phyloP scores from a whole-genome alignment of 2,113 vertebrate genomes.

The Choloepus hoffmanni region DNA sequence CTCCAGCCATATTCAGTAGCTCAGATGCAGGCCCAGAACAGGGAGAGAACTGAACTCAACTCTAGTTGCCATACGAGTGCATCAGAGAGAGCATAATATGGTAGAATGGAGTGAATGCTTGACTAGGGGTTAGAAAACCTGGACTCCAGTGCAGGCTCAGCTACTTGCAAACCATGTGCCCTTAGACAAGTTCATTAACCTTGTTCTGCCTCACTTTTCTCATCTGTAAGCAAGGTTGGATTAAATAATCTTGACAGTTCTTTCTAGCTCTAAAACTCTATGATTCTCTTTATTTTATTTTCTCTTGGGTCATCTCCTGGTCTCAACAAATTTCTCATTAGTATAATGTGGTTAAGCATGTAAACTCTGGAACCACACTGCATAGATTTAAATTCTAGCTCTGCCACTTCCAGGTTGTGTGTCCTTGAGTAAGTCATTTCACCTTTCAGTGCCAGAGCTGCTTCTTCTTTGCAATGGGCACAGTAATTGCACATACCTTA shows the following conservation, averaged over 20 bases:
- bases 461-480: constrained; percentile 24
- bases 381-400: constrained; percentile 47
- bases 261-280: constrained; percentile 25
- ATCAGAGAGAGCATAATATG: neutral
- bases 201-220: constrained; percentile 43
- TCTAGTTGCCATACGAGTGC: constrained; percentile 35
- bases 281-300: constrained; percentile 8
- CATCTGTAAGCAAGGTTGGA: constrained; percentile 24
- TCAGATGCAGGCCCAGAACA: constrained; percentile 10
- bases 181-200: neutral
- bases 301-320: neutral
- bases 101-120: neutral
- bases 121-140: constrained; percentile 25
- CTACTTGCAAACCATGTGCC: neutral
- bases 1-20: constrained; percentile 24
- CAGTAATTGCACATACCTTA: neutral
- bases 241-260: constrained; percentile 55
- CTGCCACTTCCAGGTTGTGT: neutral
- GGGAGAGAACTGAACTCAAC: constrained; percentile 45
- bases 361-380: neutral
- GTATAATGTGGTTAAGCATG: neutral
- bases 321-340: constrained; percentile 42
- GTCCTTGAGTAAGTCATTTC: constrained; percentile 53
- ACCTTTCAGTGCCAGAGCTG: constrained; percentile 24
- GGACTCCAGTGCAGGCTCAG: neutral